A percentile compares a stretch with the other conserved stretches of the same genome.
Conservation (phyloP, 2,888 invertebrate genomes). For the Ichneumon xanthorius region DNA sequence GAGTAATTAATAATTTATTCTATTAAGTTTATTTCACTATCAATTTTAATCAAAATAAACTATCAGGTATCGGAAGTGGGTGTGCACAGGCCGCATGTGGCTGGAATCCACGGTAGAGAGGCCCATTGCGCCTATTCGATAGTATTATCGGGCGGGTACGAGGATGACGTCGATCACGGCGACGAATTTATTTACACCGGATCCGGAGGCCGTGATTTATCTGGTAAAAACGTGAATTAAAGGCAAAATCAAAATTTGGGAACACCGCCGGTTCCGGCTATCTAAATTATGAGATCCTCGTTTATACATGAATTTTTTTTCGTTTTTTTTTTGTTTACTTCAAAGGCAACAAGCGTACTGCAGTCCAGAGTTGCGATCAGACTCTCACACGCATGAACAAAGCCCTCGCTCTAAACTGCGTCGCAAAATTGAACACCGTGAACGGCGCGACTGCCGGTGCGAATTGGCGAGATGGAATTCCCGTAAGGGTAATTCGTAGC, state of each 20-base stretch:
- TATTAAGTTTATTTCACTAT: slow-evolving; percentile 25
- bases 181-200: slow-evolving; percentile 94
- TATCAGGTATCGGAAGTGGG: slow-evolving; percentile 92
- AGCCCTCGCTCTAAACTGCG: slow-evolving; percentile 92
- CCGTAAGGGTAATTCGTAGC: slow-evolving; percentile 92
- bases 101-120: slow-evolving; percentile 93
- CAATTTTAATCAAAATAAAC: background rate
- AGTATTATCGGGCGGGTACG: slow-evolving; percentile 92
- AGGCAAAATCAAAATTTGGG: no score
- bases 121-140: slow-evolving; percentile 93
- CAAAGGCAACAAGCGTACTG: slow-evolving; percentile 91
- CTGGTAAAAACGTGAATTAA: slow-evolving; percentile 83
- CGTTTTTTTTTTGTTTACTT: background rate
- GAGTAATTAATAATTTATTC: slow-evolving; percentile 2
- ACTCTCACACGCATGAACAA: slow-evolving; percentile 91
- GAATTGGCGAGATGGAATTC: slow-evolving; percentile 91
- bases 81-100: slow-evolving; percentile 93
- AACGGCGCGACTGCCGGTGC: slow-evolving; percentile 89
- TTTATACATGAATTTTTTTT: no score
- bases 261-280: no score
- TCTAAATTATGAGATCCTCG: no score
- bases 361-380: slow-evolving; percentile 92
- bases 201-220: slow-evolving; percentile 93
- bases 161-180: slow-evolving; percentile 93
- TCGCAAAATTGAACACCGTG: slow-evolving; percentile 88